Evolutionary conservation across 1,140 invertebrate species (phyloP).

Genomic region (Paraescarpia echinospica): DNA sequence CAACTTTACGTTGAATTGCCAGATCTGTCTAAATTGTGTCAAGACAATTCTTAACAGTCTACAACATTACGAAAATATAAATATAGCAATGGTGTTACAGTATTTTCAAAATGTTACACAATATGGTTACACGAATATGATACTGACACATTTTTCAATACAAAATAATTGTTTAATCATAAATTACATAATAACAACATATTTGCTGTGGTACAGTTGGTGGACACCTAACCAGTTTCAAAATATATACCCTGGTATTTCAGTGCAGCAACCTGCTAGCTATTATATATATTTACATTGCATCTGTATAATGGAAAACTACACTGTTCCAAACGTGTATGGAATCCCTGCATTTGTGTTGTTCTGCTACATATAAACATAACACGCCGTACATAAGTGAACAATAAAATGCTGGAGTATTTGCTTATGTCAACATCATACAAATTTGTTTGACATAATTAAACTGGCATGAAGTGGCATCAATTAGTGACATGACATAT

Average conservation of each 20-base stretch:
- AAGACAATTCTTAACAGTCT: too few species aligned
- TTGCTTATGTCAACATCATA: not conserved
- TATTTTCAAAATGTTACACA: too few species aligned
- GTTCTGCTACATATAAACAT: not conserved
- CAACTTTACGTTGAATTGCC: too few species aligned
- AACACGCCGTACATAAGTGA: not conserved
- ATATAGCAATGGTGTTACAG: too few species aligned
- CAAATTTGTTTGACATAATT: not conserved
- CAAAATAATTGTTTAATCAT: conserved; percentile 2
- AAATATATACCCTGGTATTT: not conserved
- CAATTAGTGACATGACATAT: not conserved
- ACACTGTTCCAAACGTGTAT: not conserved
- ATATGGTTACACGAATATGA: not conserved
- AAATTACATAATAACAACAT: not conserved
- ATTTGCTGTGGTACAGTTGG: not conserved
- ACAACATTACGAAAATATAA: too few species aligned
- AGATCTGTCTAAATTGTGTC: too few species aligned
- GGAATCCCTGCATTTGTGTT: not conserved
- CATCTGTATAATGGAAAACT: not conserved
- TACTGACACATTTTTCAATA: not conserved
- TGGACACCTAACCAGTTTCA: not conserved
- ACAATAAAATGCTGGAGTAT: not conserved
- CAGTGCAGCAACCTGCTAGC: not conserved
- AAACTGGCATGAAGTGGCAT: not conserved
- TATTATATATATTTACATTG: not conserved